Base-by-base conservation (phyloP, 2,888 invertebrate genomes). In the Acheta domesticus region DNA sequence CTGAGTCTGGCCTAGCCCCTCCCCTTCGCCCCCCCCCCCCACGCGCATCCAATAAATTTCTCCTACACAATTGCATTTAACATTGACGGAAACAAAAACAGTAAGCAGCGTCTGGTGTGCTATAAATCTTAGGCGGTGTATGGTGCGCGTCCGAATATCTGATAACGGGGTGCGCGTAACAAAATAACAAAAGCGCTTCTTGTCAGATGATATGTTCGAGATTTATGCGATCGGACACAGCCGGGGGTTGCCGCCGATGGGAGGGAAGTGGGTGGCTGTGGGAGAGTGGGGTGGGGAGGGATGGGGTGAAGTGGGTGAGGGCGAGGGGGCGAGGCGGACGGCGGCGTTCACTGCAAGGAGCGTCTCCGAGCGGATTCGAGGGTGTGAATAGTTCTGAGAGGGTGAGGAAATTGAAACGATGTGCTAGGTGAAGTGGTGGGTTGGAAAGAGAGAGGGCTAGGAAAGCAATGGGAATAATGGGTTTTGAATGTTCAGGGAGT, bases 51-150 rank as follows among this genome's bases (percentile, higher is more conserved):
- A 62, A 62, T 62, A 62, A 62, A 62, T 62, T 62, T 62, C 62
- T 14, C 12, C n/a, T 62, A 62, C 62, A 62, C 62, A 62, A 62
- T 62, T 62, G 62, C 62, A 62, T 62, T 62, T 62, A 62, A 62
- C 62, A 62, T 62, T 62, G 62, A 62, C 62, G 62, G 62, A 62
- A 62, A 62, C 62, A 62, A 62, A 62, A 62, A 62, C 62, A 62
- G 62, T 19, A 62, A 62, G 62, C 62, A 62, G 62, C n/a, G 62
- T 62, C 62, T 62, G 62, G 62, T 62, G 62, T n/a, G 62, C 62
- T n/a, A 62, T 62, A 62, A 62, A 62, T 62, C 62, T 62, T 62
- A 62, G 16, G 62, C 16, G 62, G 62, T 62, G 62, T 62, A 62
- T 62, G 62, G 62, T n/a, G 62, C 62, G 36, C 62, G 62, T 62